Conservation (phyloP, 1,140 invertebrate genomes). For the Oryzaephilus surinamensis region DNA sequence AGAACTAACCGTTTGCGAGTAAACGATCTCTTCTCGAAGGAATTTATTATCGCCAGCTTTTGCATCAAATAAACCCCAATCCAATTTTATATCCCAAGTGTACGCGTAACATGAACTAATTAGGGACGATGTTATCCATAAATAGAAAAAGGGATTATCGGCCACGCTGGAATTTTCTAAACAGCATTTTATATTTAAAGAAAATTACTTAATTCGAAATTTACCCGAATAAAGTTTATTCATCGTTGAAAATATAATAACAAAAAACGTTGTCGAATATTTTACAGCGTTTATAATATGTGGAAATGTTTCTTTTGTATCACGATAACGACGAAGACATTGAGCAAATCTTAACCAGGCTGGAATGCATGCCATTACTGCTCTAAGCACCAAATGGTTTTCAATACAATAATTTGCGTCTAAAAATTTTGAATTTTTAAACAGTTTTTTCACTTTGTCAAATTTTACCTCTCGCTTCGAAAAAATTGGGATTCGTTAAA, state of each 20-base stretch:
- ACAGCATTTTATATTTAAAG: neutral
- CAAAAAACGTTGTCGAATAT: constrained; percentile 95
- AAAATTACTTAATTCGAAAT: neutral
- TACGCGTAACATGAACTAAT: constrained; percentile 68
- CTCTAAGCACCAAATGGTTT: constrained; percentile 53
- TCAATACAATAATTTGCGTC: constrained; percentile 51
- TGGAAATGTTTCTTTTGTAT: constrained; percentile 83
- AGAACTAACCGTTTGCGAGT: constrained; percentile 43
- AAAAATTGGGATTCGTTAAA: constrained; percentile 61
- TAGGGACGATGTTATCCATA: constrained; percentile 58
- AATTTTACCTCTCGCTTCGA: constrained; percentile 44
- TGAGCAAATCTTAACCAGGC: constrained; percentile 98
- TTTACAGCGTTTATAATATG: constrained; percentile 96
- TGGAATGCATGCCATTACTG: constrained; percentile 82
- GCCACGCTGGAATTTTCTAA: constrained; percentile 20
- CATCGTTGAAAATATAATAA: constrained; percentile 77
- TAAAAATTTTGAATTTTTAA: constrained; percentile 18
- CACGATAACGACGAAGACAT: constrained; percentile 86
- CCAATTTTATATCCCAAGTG: constrained; percentile 87
- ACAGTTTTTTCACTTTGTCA: constrained; percentile 1
- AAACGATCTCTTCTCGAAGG: constrained; percentile 56
- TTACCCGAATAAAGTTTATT: constrained; percentile 38
- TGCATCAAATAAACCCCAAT: constrained; percentile 82
- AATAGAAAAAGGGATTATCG: constrained; percentile 57
- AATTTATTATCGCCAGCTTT: constrained; percentile 68